Conservation (phyloP, 2,888 invertebrate species). For the Odontocerum albicorne region DNA sequence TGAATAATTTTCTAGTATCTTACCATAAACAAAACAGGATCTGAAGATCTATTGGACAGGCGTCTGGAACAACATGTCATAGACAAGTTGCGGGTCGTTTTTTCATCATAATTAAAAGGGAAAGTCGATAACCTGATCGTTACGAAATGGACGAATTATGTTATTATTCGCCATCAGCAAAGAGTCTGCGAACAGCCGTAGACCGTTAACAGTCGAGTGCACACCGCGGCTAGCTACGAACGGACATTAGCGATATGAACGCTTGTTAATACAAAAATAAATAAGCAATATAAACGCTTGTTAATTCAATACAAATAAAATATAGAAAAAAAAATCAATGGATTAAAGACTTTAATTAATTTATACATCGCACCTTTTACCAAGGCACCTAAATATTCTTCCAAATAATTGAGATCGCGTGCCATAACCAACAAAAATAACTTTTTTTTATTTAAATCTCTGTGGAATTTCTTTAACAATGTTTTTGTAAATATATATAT, state of each 20-base stretch:
- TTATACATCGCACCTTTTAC: constrained; percentile 1
- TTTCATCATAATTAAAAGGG: constrained; percentile 23
- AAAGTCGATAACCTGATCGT: constrained; percentile 12
- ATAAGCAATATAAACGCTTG: too few relatives aligned
- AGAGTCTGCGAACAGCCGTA: not conserved
- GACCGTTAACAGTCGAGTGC: constrained; percentile 11
- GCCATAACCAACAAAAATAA: too few relatives aligned
- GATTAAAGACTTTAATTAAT: not conserved
- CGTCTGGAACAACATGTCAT: too few relatives aligned
- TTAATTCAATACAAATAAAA: not conserved
- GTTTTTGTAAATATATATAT: too few relatives aligned
- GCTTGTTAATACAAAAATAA: too few relatives aligned
- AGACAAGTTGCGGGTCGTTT: not conserved
- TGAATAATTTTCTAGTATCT: too few relatives aligned
- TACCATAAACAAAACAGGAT: too few relatives aligned
- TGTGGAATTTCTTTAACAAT: too few relatives aligned
- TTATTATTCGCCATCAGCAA: not conserved
- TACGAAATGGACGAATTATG: constrained; percentile 14
- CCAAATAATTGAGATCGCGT: too few relatives aligned
- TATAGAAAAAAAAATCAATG: not conserved
- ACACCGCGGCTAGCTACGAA: not conserved
- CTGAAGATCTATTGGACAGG: too few relatives aligned
- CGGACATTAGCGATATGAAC: too few relatives aligned
- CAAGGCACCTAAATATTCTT: not conserved
- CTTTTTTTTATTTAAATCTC: too few relatives aligned